These are phyloP conservation scores for Muntiacus muntjak DNA, from an alignment of 2,113 vertebrate species.

Conservation along the genomic window DNA sequence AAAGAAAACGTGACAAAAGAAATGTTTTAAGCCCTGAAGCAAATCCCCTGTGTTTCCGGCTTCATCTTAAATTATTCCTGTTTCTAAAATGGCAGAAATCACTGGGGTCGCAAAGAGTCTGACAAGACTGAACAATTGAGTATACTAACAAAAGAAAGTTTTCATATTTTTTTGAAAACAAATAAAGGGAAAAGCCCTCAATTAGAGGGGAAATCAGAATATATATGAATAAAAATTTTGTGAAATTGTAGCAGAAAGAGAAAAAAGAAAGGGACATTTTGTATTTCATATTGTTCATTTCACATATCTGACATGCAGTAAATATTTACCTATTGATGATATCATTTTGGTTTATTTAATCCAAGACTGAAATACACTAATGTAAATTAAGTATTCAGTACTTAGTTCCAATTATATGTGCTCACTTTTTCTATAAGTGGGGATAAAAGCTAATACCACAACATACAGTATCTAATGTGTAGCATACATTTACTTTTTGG, in stretches of 20 bases:
- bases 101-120: not conserved
- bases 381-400: not conserved
- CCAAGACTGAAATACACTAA: not conserved
- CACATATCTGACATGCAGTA: not conserved
- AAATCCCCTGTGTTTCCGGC: not conserved
- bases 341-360: not conserved
- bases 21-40: not conserved
- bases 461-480: not conserved
- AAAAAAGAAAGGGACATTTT: not conserved
- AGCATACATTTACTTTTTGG: not conserved
- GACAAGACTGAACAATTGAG: not conserved
- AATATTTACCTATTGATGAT: not conserved
- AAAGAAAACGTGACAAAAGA: not conserved
- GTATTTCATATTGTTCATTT: not conserved
- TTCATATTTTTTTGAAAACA: not conserved
- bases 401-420: not conserved
- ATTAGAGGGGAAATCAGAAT: not conserved
- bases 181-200: not conserved
- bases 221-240: not conserved
- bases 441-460: not conserved
- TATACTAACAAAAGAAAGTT: not conserved
- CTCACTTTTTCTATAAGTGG: not conserved
- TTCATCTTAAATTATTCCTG: not conserved
- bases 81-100: not conserved
- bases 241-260: not conserved